Percentiles rank a stretch among this genome's conserved stretches.
Evolutionary conservation across 2,797 vertebrate genomes (phyloP).

Genomic region (Setipinna tenuifilis): DNA sequence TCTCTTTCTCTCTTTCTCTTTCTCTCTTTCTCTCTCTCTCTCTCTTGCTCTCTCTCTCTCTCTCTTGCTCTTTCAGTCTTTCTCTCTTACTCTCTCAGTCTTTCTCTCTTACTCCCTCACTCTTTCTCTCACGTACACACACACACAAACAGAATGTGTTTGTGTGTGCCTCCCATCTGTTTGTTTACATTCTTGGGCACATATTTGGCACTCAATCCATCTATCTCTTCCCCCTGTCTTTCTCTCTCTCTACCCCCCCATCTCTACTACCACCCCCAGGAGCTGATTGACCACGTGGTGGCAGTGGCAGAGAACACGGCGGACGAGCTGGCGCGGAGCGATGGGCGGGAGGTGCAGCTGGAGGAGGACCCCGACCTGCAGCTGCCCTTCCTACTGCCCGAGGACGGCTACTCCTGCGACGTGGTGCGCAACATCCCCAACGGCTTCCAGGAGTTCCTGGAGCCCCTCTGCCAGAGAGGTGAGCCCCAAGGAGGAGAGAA

Average conservation of each 20-base stretch:
- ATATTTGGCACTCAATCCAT: neutral
- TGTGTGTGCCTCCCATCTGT: neutral
- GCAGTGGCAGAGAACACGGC: slow-evolving; percentile 95
- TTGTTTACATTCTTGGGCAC: neutral
- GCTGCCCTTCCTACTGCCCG: slow-evolving; percentile 94
- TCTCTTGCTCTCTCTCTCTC: neutral
- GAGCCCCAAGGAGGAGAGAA: neutral
- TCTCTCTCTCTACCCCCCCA: too few relatives aligned
- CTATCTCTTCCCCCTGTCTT: neutral
- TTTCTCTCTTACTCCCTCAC: neutral
- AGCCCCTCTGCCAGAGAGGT: slow-evolving; percentile 97
- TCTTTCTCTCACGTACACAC: too few relatives aligned
- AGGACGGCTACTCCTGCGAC: slow-evolving; percentile 98
- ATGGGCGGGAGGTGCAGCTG: slow-evolving; percentile 92
- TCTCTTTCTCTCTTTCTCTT: neutral
- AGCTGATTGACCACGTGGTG: slow-evolving; percentile 93
- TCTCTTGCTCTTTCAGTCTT: neutral
- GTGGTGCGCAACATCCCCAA: slow-evolving; percentile 95
- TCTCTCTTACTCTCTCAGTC: neutral
- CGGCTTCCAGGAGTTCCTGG: slow-evolving; percentile 96
- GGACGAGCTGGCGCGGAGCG: slow-evolving; percentile 93
- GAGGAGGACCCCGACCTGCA: slow-evolving; percentile 97
- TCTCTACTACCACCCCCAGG: slow-evolving; percentile 67
- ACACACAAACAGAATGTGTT: too few relatives aligned
- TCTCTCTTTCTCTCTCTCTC: neutral